Percentiles rank a stretch among this genome's conserved stretches.
Evolutionary conservation across 2,113 vertebrate genomes (phyloP).

Genomic region (Calypte anna): DNA sequence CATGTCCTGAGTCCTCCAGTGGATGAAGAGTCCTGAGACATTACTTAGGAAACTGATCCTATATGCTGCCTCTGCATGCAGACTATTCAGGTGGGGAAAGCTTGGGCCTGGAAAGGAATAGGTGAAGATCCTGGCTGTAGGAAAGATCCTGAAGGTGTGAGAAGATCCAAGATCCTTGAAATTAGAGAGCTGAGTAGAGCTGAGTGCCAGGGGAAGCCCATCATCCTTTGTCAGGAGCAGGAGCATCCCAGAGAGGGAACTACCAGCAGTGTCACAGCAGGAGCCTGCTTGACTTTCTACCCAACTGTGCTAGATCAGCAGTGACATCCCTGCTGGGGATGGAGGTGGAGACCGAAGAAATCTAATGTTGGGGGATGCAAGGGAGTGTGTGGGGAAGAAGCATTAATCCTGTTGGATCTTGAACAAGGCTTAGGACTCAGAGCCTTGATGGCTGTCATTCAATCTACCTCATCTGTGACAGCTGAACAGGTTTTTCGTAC

Average conservation of each 20-base stretch:
- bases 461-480: not conserved
- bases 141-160: not conserved
- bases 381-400: not conserved
- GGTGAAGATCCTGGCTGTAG: not conserved
- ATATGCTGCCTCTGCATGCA: not conserved
- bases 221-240: not conserved
- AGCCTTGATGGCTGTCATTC: not conserved
- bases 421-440: not conserved
- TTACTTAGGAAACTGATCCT: not conserved
- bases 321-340: not conserved
- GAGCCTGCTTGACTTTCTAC: fast-evolving
- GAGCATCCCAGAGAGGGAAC: not conserved
- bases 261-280: not conserved
- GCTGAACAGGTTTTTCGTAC: not conserved
- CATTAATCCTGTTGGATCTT: not conserved
- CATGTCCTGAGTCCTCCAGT: fast-evolving
- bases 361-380: not conserved
- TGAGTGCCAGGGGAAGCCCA: not conserved
- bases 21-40: not conserved
- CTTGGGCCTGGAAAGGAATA: not conserved
- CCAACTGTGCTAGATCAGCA: not conserved
- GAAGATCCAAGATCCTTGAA: not conserved
- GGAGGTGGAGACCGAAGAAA: fast-evolving
- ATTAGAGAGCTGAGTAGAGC: not conserved
- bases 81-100: not conserved